These are phyloP conservation scores for Creontiades dilutus DNA, from an alignment of 2,888 invertebrate species.

Conservation along the genomic window DNA sequence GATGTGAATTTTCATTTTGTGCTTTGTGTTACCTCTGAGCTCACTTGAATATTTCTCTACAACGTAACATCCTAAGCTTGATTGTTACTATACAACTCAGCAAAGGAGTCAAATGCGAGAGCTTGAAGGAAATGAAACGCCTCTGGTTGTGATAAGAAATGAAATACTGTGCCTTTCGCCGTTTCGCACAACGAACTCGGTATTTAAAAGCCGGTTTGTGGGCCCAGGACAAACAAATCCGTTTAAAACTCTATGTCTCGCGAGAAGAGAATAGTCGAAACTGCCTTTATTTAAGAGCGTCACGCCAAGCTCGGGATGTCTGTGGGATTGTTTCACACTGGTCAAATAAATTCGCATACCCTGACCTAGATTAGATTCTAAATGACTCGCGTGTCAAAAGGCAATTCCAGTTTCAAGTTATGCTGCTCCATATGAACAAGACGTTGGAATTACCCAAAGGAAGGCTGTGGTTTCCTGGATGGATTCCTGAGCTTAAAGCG, in stretches of 20 bases:
- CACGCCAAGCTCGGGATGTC: conserved; percentile 50
- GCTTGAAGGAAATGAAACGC: not conserved
- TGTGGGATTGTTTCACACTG: conserved; percentile 59
- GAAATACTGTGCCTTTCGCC: conserved; percentile 38
- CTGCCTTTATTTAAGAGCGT: conserved; percentile 21
- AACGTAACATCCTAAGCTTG: not conserved
- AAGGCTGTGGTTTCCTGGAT: not conserved
- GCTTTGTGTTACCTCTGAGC: too few relatives aligned
- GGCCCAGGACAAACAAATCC: conserved; percentile 34
- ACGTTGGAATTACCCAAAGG: not conserved
- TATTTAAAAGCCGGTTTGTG: conserved; percentile 34
- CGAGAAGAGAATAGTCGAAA: conserved; percentile 29
- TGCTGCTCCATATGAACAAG: conserved; percentile 60
- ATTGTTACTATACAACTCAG: not conserved
- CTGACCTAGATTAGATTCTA: conserved; percentile 60
- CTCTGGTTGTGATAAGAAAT: conserved; percentile 36
- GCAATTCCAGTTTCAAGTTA: conserved; percentile 42
- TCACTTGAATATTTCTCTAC: too few relatives aligned
- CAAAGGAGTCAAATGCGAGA: conserved; percentile 3
- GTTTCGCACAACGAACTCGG: conserved; percentile 8
- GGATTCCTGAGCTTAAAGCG: not conserved
- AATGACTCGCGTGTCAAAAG: conserved; percentile 60
- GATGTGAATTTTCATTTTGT: too few relatives aligned
- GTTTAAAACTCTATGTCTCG: conserved; percentile 42
- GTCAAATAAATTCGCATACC: conserved; percentile 45